Evolutionary conservation across 2,888 invertebrate genomes (phyloP), one percentile per base, ranked within the genome.

Genomic region (Nomada lathburiana): DNA sequence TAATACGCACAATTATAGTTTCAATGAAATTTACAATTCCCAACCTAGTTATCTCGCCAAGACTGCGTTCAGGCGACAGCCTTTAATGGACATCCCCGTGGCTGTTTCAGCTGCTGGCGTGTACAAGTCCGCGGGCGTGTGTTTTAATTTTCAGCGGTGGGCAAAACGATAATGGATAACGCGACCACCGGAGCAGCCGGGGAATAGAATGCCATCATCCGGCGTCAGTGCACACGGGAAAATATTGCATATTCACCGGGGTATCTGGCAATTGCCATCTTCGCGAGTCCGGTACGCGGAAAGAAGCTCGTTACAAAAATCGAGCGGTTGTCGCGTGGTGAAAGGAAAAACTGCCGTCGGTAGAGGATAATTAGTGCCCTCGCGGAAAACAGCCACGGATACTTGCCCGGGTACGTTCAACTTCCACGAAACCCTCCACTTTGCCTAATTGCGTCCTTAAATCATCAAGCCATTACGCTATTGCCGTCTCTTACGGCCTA

Each of bases 401-500:
- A 85, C 83, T 85, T 81, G 79, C 77, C 62, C 59, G 73, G 70
- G 76, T 77, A 82, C 88, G 84, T 81, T 88, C 83, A 88, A 84
- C 88, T 86, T 78, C 79, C 78, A 80, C 75, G 84, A 73, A 84
- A 80, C 77, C 81, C 83, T 87, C 86, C 88, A 88, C 88, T 88
- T 88, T 88, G 80, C 88, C 86, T 88, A 88, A 88, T 88, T 88
- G 86, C 88, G 83, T 82, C 83, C 87, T 88, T 88, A 88, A 88
- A 88, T 88, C 88, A 88, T 84, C 84, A 80, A 82, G 72, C 88
- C 88, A 88, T 88, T 88, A 88, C 85, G 86, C 88, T 86, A 88
- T 88, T 88, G 88, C 88, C 85, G 77, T 79, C 85, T 80, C 80
- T 78, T 62, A 67, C 80, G 81, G 74, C 74, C 63, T 75, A 76